Evolutionary conservation across 2,113 vertebrate genomes (phyloP).

Genomic region (Aptenodytes forsteri): DNA sequence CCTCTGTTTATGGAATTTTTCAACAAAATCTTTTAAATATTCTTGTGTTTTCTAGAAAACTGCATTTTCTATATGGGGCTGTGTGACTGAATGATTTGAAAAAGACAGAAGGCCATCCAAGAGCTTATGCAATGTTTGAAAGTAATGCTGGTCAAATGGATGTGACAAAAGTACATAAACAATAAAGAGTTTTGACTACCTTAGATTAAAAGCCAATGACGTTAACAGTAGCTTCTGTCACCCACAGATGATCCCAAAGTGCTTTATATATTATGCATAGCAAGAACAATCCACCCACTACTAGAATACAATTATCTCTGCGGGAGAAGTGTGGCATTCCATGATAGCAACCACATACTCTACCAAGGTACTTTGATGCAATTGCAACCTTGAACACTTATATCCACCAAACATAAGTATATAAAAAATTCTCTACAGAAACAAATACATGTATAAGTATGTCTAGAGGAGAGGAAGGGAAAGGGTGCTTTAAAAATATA

Average conservation of each 20-base stretch:
- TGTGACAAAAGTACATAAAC: neutral
- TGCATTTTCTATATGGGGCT: neutral
- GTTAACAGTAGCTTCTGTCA: neutral
- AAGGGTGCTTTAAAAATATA: neutral
- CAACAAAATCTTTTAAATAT: neutral
- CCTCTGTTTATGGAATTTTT: neutral
- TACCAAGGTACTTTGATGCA: neutral
- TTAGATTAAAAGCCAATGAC: neutral
- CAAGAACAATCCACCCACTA: neutral
- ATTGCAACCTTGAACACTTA: neutral
- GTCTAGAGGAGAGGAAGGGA: neutral
- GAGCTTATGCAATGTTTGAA: neutral
- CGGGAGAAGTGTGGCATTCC: neutral
- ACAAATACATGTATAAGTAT: neutral
- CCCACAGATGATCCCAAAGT: neutral
- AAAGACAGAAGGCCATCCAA: neutral
- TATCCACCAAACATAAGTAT: neutral
- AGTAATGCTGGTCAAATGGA: neutral
- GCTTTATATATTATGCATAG: neutral
- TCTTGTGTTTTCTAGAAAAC: neutral
- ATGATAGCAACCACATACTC: neutral
- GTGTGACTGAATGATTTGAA: neutral
- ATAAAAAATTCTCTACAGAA: neutral
- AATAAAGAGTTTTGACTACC: neutral
- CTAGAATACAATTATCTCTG: neutral